phyloP scores from a whole-genome alignment of 2,113 vertebrate genomes.

The Ovibos moschatus region DNA sequence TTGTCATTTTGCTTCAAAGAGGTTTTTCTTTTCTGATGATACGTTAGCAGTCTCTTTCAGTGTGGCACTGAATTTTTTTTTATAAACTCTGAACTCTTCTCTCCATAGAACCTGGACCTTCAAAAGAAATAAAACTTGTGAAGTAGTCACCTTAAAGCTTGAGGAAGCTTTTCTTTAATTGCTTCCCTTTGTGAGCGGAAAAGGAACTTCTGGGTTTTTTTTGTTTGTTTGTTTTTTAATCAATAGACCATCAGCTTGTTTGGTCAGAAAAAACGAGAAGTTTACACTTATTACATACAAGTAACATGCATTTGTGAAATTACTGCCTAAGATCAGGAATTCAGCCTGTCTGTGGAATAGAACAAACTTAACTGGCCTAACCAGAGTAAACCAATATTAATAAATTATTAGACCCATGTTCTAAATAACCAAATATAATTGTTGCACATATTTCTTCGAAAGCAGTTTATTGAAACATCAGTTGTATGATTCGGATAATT shows the following conservation, averaged over 20 bases:
- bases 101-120: neutral
- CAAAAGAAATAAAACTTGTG: conserved; percentile 16
- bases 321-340: conserved; percentile 5
- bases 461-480: neutral
- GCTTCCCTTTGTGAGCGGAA: neutral
- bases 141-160: conserved; percentile 35
- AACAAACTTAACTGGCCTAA: neutral
- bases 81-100: neutral
- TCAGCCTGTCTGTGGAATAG: neutral
- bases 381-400: neutral
- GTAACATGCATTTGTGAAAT: conserved; percentile 7
- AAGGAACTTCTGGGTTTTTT: conserved; percentile 9
- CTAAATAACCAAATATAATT: neutral
- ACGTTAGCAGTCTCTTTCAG: neutral
- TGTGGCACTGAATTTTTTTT: conserved; percentile 13
- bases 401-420: neutral
- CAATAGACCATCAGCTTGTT: neutral
- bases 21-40: conserved; percentile 9
- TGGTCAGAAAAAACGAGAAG: conserved; percentile 9
- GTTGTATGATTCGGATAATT: neutral
- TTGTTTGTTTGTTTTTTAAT: neutral
- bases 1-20: conserved; percentile 23
- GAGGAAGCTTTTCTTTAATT: conserved; percentile 8
- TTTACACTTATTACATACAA: neutral
- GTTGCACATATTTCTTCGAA: neutral